These are phyloP conservation scores for Orussus abietinus DNA, from an alignment of 1,140 invertebrate genomes.

Conservation along the genomic window DNA sequence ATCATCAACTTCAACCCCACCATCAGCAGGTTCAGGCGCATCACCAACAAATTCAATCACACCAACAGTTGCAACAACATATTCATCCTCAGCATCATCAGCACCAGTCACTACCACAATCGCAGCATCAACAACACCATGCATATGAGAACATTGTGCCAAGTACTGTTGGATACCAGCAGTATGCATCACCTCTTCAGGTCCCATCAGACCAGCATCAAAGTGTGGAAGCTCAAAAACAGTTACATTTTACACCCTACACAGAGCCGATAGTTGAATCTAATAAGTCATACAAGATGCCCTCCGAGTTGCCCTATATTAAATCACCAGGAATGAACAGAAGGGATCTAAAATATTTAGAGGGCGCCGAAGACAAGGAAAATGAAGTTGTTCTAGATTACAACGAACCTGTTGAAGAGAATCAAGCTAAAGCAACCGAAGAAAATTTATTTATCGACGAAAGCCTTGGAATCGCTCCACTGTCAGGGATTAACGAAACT, in stretches of 20 bases:
- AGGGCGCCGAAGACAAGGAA: slow-evolving; percentile 44
- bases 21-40: slow-evolving; percentile 21
- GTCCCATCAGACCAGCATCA: slow-evolving; percentile 22
- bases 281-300: slow-evolving; percentile 41
- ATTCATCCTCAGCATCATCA: slow-evolving; percentile 27
- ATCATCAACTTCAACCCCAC: slow-evolving; percentile 25
- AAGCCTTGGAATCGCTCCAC: slow-evolving; percentile 37
- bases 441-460: slow-evolving; percentile 40
- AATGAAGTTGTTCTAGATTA: slow-evolving; percentile 39
- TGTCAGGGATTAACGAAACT: slow-evolving; percentile 33
- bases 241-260: slow-evolving; percentile 30
- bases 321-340: slow-evolving; percentile 47
- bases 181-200: slow-evolving; percentile 30
- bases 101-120: slow-evolving; percentile 8
- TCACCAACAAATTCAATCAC: slow-evolving; percentile 20
- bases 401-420: slow-evolving; percentile 33
- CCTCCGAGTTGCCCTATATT: slow-evolving; percentile 41
- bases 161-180: slow-evolving; percentile 32
- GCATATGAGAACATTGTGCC: slow-evolving; percentile 27
- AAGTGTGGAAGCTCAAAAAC: slow-evolving; percentile 29
- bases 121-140: slow-evolving; percentile 14
- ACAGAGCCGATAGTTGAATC: slow-evolving; percentile 24
- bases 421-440: slow-evolving; percentile 22
- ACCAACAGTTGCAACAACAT: slow-evolving; percentile 23
- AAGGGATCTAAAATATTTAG: slow-evolving; percentile 42